Evolutionary conservation across 1,140 invertebrate species (phyloP).

Genomic region (Vanessa tameamea): DNA sequence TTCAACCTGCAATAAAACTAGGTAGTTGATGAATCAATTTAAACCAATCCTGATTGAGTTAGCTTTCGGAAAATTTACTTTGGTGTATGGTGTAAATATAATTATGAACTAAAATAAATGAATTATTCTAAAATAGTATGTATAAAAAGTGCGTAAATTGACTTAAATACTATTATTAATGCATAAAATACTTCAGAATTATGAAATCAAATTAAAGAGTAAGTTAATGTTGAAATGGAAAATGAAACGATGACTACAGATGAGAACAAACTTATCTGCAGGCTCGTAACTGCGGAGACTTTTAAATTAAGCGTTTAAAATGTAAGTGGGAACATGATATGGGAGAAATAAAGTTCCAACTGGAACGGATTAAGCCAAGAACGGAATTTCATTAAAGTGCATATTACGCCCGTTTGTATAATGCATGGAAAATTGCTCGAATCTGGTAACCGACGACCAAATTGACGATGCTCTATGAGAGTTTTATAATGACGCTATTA

Average conservation of each 20-base stretch:
- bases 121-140: too few relatives aligned
- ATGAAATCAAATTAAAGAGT: neutral
- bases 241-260: conserved; percentile 8
- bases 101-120: neutral
- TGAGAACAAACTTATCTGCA: conserved; percentile 24
- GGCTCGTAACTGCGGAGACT: conserved; percentile 17
- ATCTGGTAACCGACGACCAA: conserved; percentile 29
- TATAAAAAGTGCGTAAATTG: neutral
- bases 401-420: conserved; percentile 36
- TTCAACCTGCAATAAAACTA: conserved; percentile 19
- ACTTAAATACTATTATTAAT: neutral
- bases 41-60: conserved; percentile 24
- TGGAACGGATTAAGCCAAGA: conserved; percentile 32
- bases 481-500: conserved; percentile 33
- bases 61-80: neutral
- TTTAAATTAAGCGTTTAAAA: conserved; percentile 45
- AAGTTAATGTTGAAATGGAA: conserved; percentile 10
- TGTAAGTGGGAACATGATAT: conserved; percentile 40
- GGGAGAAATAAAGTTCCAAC: conserved; percentile 39
- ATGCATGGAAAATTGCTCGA: conserved; percentile 35
- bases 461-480: conserved; percentile 28
- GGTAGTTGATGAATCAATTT: conserved; percentile 28
- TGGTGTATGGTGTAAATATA: neutral
- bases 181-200: neutral
- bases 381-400: conserved; percentile 43